Percentiles rank a stretch among this genome's conserved stretches.
Evolutionary conservation across 1,140 invertebrate species (phyloP).

Genomic region (Lepidostoma basale): DNA sequence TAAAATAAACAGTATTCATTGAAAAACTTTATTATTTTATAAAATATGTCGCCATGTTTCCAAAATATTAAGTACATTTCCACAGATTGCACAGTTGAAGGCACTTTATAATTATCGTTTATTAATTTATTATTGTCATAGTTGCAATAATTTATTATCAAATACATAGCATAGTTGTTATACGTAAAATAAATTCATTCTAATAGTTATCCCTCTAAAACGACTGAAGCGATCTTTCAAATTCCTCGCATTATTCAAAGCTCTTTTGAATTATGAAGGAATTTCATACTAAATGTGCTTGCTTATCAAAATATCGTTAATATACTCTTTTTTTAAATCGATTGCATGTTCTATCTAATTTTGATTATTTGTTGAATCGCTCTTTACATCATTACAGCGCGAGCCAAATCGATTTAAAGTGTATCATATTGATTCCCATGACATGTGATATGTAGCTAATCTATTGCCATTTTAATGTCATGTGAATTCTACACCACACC

Average conservation of each 20-base stretch:
- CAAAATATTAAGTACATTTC: conserved; percentile 5
- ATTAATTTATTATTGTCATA: background rate
- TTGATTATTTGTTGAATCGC: too few species aligned
- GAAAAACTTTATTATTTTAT: conserved; percentile 7
- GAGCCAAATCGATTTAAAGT: too few species aligned
- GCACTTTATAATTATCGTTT: conserved; percentile 1
- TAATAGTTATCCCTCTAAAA: background rate
- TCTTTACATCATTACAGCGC: too few species aligned
- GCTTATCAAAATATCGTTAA: background rate
- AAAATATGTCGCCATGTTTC: conserved; percentile 10
- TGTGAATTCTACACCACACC: too few species aligned
- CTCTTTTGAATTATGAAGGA: conserved; percentile 15
- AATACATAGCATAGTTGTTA: too few species aligned
- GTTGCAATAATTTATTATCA: background rate
- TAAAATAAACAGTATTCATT: background rate
- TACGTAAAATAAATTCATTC: background rate
- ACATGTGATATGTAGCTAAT: too few species aligned
- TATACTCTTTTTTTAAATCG: background rate
- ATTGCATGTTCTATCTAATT: too few species aligned
- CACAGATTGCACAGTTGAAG: conserved; percentile 12
- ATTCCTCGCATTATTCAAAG: conserved; percentile 37
- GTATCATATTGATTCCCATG: too few species aligned
- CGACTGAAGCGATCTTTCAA: conserved; percentile 42
- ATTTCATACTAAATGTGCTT: conserved; percentile 27
- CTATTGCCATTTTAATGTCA: too few species aligned